Evolutionary conservation across 2,113 vertebrate species (phyloP).

Genomic region (Stomatorhinus ivindoensis): DNA sequence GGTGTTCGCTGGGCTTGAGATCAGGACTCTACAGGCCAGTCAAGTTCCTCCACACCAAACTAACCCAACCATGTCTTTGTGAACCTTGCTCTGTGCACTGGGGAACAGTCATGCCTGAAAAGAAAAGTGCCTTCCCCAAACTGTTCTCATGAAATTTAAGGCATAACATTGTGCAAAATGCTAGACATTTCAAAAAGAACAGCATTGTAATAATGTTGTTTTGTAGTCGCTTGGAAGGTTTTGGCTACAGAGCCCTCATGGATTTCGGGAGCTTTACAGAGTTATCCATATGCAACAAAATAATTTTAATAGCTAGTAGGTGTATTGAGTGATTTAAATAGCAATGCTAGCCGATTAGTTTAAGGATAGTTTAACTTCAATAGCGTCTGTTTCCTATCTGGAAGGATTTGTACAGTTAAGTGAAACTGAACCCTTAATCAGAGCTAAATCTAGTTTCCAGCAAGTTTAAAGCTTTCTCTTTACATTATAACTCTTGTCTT

Average conservation of each 20-base stretch:
- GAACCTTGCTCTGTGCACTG: not conserved
- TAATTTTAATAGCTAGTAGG: not conserved
- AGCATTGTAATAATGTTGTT: not conserved
- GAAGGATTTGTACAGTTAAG: constrained; percentile 13
- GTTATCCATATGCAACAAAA: not conserved
- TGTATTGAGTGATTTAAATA: not conserved
- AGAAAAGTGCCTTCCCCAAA: not conserved
- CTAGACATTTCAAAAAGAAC: not conserved
- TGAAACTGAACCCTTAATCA: constrained; percentile 27
- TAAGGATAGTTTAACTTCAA: constrained; percentile 19
- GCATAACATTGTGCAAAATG: not conserved
- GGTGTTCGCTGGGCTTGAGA: not conserved
- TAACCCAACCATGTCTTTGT: not conserved
- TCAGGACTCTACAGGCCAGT: not conserved
- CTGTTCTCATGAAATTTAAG: not conserved
- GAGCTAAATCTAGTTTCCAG: constrained; percentile 41
- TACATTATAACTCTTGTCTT: not conserved
- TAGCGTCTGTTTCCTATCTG: constrained; percentile 19
- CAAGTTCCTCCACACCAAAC: not conserved
- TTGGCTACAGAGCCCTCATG: not conserved
- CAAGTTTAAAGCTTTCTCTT: not conserved
- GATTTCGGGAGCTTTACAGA: not conserved
- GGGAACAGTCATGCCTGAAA: not conserved
- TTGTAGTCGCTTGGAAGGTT: not conserved
- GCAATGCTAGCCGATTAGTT: constrained; percentile 9